Conservation (phyloP, 2,113 vertebrate species). For the Malaclemys terrapin region DNA sequence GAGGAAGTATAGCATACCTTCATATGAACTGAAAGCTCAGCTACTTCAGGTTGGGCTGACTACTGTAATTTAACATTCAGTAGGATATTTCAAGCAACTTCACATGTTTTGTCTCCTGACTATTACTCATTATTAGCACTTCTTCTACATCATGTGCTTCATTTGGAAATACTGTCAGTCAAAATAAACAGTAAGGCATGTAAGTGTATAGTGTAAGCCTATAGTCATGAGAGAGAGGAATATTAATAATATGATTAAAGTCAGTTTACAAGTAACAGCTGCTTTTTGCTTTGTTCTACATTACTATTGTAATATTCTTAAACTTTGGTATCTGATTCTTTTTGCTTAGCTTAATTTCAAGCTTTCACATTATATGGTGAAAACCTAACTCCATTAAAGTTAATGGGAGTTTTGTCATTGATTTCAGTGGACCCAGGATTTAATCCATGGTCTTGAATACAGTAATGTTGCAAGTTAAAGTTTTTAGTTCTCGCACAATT, state of each 20-base stretch:
- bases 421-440: neutral
- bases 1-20: neutral
- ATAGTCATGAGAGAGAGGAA: neutral
- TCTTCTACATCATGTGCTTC: neutral
- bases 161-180: neutral
- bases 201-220: neutral
- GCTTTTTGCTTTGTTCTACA: neutral
- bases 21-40: conserved; percentile 6
- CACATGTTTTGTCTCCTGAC: neutral
- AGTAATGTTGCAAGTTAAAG: neutral
- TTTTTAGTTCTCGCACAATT: neutral
- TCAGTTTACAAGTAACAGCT: neutral
- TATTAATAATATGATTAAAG: neutral
- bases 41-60: neutral
- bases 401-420: neutral
- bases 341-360: neutral
- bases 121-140: neutral
- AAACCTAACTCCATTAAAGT: neutral
- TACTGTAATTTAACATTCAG: neutral
- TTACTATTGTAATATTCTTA: neutral
- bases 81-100: neutral
- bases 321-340: neutral
- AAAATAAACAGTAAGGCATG: neutral
- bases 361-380: neutral
- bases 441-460: neutral